A percentile compares a stretch with the other conserved stretches of the same genome.
These are phyloP conservation scores for Latrodectus hesperus DNA, from an alignment of 2,888 invertebrate species.

Conservation along the genomic window DNA sequence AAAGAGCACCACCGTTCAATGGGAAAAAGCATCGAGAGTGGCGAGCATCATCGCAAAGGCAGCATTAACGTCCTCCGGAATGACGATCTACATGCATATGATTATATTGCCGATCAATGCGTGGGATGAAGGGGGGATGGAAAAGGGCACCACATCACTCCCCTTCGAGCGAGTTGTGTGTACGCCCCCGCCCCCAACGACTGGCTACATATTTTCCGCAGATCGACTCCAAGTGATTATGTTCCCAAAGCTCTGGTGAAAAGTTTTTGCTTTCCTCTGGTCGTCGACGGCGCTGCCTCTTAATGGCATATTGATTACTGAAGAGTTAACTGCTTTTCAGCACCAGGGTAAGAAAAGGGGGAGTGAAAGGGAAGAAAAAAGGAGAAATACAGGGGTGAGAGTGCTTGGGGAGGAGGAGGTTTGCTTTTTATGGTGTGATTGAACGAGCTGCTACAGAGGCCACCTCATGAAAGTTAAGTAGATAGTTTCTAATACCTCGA, in stretches of 20 bases:
- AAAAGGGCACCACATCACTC: conserved; percentile 38
- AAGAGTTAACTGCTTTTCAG: conserved; percentile 70
- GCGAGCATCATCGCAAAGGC: conserved; percentile 54
- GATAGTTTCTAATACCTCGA: conserved; percentile 66
- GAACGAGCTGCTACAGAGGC: conserved; percentile 56
- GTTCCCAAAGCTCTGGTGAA: conserved; percentile 44
- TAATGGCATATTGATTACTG: conserved; percentile 70
- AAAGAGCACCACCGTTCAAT: conserved; percentile 43
- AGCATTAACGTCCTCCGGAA: conserved; percentile 63
- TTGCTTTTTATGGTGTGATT: conserved; percentile 66
- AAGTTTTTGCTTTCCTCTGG: conserved; percentile 45
- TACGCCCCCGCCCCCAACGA: conserved; percentile 39
- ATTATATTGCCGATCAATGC: conserved; percentile 69
- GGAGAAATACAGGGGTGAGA: not conserved
- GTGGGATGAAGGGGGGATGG: conserved; percentile 18
- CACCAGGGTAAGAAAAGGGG: conserved; percentile 22
- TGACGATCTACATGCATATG: conserved; percentile 68
- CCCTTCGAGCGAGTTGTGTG: not conserved
- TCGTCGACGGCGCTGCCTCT: conserved; percentile 28
- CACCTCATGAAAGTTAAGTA: conserved; percentile 70
- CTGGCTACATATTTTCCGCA: conserved; percentile 68
- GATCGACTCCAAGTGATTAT: conserved; percentile 67
- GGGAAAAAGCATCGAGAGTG: conserved; percentile 40
- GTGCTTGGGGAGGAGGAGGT: conserved; percentile 27
- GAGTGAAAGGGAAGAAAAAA: not conserved